Percentiles rank a stretch among this genome's conserved stretches.
Conservation (phyloP, 2,113 vertebrate genomes). For the Pseudois nayaur region DNA sequence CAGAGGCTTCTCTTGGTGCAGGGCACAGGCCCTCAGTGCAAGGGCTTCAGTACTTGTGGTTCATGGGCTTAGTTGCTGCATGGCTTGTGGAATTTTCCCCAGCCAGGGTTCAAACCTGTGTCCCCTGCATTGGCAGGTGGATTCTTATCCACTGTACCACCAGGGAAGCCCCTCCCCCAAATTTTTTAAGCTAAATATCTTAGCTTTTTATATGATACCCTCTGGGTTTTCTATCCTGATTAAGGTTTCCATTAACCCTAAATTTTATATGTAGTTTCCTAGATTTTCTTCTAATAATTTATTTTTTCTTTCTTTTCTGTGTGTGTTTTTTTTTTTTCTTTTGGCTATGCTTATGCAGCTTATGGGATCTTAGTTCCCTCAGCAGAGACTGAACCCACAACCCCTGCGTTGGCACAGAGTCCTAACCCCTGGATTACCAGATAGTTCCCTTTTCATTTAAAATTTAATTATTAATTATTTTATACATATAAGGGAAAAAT, state of each 20-base stretch:
- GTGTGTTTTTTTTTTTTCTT: not conserved
- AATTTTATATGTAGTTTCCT: not conserved
- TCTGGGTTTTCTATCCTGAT: not conserved
- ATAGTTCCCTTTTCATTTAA: not conserved
- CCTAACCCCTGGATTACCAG: not conserved
- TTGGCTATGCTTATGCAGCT: not conserved
- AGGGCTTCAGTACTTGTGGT: not conserved
- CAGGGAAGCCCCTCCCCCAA: not conserved
- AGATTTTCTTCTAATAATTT: not conserved
- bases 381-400: not conserved
- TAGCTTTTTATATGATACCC: not conserved
- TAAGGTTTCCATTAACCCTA: not conserved
- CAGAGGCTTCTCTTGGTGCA: not conserved
- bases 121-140: not conserved
- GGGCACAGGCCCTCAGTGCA: not conserved
- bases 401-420: not conserved
- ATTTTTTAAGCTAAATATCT: not conserved
- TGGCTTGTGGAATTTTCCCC: not conserved
- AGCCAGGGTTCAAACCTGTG: not conserved
- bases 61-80: not conserved
- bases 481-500: not conserved
- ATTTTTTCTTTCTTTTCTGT: not conserved
- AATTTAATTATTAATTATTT: not conserved
- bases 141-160: not conserved
- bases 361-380: not conserved